Conservation (phyloP, 1,140 invertebrate species). For the Teleogryllus occipitalis region DNA sequence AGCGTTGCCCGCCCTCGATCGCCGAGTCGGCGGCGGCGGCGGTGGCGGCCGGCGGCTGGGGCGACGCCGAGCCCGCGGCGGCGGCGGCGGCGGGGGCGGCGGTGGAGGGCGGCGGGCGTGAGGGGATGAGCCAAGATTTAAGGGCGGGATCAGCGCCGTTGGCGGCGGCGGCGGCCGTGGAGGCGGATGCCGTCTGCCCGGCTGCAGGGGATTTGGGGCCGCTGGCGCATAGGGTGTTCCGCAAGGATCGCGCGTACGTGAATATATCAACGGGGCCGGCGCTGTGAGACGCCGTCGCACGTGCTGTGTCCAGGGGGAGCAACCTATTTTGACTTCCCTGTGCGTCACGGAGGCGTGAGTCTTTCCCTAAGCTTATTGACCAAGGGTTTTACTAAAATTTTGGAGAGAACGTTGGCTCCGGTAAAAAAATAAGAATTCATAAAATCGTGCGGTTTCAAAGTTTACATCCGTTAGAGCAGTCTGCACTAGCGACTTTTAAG, state of each 20-base stretch:
- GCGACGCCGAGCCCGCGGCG: not conserved
- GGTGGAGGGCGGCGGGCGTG: too few relatives aligned
- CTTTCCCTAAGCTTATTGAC: too few relatives aligned
- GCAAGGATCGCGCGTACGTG: not conserved
- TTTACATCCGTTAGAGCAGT: too few relatives aligned
- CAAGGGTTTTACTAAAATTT: not conserved
- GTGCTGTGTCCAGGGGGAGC: not conserved
- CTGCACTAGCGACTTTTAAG: too few relatives aligned
- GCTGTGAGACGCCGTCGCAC: not conserved
- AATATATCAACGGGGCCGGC: not conserved
- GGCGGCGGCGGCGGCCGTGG: slow-evolving; percentile 36
- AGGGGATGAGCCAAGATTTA: slow-evolving; percentile 8
- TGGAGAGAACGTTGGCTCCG: too few relatives aligned
- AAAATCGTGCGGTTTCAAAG: too few relatives aligned
- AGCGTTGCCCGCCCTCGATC: not conserved
- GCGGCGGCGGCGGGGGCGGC: too few relatives aligned
- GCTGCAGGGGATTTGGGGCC: slow-evolving; percentile 29
- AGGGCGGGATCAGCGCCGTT: slow-evolving; percentile 23
- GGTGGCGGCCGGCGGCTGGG: too few relatives aligned
- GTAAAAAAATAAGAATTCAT: too few relatives aligned
- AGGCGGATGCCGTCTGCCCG: slow-evolving; percentile 29
- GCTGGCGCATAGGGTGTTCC: slow-evolving; percentile 27
- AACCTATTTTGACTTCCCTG: too few relatives aligned
- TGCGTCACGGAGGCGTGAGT: too few relatives aligned
- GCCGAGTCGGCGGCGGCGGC: not conserved